Base-by-base conservation (phyloP, 2,113 vertebrate species). In the Mungos mungo region DNA sequence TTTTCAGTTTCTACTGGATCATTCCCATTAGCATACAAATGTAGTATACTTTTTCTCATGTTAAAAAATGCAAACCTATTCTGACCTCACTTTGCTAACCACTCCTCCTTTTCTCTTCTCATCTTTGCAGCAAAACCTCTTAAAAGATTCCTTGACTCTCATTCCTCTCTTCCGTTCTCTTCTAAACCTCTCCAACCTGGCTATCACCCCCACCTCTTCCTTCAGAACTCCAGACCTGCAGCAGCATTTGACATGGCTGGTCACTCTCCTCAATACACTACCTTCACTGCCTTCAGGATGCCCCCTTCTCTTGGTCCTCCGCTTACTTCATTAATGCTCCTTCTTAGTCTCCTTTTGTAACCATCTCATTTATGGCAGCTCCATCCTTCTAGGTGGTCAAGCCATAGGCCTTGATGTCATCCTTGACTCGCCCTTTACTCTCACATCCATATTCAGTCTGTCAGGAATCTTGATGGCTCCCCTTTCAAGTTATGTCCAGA, bases 11-110 rank as follows among this genome's bases (percentile, higher is more conserved):
- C 81, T 71, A 80, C 16, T 83, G 47, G 45, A 47, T 86, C 74
- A 83, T 77, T 92, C 84, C n/a, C 65, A 88, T 84, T 77, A 96
- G 57, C 31, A 74, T 65, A 88, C n/a, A 95, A 86, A 89, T 31
- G 15, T 54, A 68, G 14, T 85, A 45, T 84, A 65, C 27, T 92
- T 95, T 95, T 96, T 74, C 63, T 93, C 82, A 82, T 52, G 71
- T 85, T 72, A 74, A 95, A 84, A 94, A 88, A 76, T 84, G 69
- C 35, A 92, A 60, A 57, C 18, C n/a, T 76, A 35, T 82, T 83
- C 68, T 85, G 45, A 92, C 81, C 45, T 69, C 21, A 50, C 18
- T 82, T 45, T 38, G 69, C 41, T 13, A 91, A 19, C 7, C 81
- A 76, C 57, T 1, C 31, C 31, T 94, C 63, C 16, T 66, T 86